These are phyloP conservation scores for Macaca mulatta DNA, from an alignment of 2,113 vertebrate genomes.

Conservation along the genomic window DNA sequence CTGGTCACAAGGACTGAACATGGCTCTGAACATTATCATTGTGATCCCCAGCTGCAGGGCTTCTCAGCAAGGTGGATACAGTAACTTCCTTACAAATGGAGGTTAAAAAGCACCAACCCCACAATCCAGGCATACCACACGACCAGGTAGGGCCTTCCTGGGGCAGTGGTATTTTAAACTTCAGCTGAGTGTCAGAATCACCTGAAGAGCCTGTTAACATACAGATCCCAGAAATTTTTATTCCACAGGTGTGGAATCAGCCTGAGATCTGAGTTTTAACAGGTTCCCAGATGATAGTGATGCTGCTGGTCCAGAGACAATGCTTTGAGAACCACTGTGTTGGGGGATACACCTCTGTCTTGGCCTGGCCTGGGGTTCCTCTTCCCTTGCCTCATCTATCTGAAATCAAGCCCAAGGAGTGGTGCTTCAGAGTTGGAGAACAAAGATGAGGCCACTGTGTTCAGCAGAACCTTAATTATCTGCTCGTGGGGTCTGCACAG, in stretches of 20 bases:
- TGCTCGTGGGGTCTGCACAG: not conserved
- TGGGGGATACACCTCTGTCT: not conserved
- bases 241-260: not conserved
- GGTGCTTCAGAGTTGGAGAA: not conserved
- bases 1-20: not conserved
- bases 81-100: conserved; percentile 58
- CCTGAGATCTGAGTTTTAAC: not conserved
- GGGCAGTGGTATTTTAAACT: not conserved
- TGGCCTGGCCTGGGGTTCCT: not conserved
- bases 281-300: not conserved
- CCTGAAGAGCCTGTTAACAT: not conserved
- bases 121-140: not conserved
- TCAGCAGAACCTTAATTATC: not conserved
- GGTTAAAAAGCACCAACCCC: conserved; percentile 41
- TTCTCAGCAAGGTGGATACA: conserved; percentile 60
- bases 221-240: not conserved
- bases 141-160: not conserved
- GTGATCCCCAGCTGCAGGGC: conserved; percentile 70
- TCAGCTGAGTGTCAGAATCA: not conserved
- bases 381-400: not conserved
- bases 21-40: conserved; percentile 79
- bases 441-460: not conserved
- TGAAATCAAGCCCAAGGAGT: not conserved
- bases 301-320: not conserved
- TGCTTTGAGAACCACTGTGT: not conserved